These are phyloP conservation scores for Phyllostomus hastatus DNA, from an alignment of 2,113 vertebrate genomes.

Conservation along the genomic window DNA sequence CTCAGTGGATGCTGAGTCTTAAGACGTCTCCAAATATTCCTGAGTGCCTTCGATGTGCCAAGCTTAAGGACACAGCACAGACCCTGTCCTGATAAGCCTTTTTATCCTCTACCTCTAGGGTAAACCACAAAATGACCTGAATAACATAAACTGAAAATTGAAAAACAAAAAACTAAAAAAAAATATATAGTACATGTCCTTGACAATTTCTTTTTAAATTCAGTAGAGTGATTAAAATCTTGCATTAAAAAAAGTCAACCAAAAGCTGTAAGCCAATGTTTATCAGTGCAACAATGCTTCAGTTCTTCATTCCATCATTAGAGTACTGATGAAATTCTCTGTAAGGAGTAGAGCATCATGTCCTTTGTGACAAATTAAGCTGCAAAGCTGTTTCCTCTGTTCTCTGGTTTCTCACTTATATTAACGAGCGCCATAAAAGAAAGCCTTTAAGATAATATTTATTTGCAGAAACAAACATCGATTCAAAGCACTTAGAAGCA, in stretches of 20 bases:
- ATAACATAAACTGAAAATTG: neutral
- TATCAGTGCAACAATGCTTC: neutral
- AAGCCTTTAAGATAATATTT: constrained; percentile 80
- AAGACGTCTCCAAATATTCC: neutral
- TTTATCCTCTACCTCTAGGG: neutral
- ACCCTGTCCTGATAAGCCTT: neutral
- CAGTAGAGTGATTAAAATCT: constrained; percentile 24
- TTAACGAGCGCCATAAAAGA: constrained; percentile 76
- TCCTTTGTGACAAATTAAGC: constrained; percentile 68
- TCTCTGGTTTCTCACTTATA: constrained; percentile 64
- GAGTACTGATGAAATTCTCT: neutral
- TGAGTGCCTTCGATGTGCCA: no score
- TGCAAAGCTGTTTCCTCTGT: constrained; percentile 41
- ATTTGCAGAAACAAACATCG: constrained; percentile 79
- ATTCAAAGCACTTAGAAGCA: constrained; percentile 79
- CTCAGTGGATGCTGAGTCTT: neutral
- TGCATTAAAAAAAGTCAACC: neutral
- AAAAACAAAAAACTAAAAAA: neutral
- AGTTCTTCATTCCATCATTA: neutral
- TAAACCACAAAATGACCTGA: neutral
- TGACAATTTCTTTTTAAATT: neutral
- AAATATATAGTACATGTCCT: neutral
- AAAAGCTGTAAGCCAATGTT: neutral
- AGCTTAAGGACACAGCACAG: neutral
- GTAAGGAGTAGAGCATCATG: constrained; percentile 45